Evolutionary conservation across 2,113 vertebrate genomes (phyloP).

Genomic region (Fukomys damarensis): DNA sequence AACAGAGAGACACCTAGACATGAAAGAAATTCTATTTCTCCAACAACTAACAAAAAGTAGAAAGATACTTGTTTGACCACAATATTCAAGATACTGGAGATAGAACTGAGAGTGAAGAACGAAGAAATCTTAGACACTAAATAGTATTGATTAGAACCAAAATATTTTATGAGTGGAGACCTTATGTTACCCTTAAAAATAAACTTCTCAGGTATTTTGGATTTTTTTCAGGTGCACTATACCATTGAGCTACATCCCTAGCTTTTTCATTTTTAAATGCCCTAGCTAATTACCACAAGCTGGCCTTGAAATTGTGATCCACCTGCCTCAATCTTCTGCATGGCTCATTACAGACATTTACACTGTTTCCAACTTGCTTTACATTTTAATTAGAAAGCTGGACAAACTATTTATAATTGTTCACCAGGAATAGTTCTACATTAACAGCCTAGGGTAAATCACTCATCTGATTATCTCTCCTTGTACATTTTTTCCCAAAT

Average conservation of each 20-base stretch:
- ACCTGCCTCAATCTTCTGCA: neutral
- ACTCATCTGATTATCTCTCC: neutral
- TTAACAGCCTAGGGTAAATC: neutral
- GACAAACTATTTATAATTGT: constrained; percentile 15
- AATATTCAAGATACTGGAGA: neutral
- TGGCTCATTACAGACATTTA: neutral
- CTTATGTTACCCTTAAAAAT: constrained; percentile 25
- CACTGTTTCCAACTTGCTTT: neutral
- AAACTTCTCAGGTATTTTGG: neutral
- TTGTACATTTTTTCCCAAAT: neutral
- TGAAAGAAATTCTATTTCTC: constrained; percentile 23
- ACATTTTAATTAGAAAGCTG: neutral
- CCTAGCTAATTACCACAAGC: neutral
- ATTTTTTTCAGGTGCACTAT: neutral
- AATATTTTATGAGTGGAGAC: neutral
- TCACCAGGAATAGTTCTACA: neutral
- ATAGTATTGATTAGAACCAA: neutral
- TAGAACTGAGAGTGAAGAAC: constrained; percentile 13
- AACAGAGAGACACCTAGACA: neutral
- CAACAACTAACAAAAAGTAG: neutral
- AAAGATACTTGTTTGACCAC: neutral
- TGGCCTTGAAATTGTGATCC: neutral
- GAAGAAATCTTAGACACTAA: neutral
- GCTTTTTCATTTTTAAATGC: neutral
- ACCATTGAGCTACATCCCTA: neutral